Base-by-base conservation (phyloP, 1,140 invertebrate genomes). In the Drosophila busckii region DNA sequence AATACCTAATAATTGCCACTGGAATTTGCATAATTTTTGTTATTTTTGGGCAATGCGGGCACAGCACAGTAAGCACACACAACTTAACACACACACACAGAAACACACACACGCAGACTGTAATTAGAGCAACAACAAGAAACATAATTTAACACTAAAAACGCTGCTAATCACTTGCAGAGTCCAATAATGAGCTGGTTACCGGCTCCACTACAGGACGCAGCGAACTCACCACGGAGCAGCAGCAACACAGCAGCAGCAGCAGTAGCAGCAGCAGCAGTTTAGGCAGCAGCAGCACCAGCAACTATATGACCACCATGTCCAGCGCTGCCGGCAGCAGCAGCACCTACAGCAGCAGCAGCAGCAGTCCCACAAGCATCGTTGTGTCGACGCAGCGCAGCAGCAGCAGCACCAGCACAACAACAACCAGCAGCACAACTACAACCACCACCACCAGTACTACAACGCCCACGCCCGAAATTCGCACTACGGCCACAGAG, bases 191-290 rank as follows among this genome's bases (percentile, higher is more conserved):
- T 25, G 75, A 80, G 45, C 40, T 82, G 76, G 75, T 69, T 19
- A 82, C 75, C 20, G 56, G 66, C 15, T 75, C 75, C 6, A 85
- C 84, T 2, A 85, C 84, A 2, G 84, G 84, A 29, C 84, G 78
- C 65, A 82, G 60, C 35, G 75, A 82, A 38, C 15, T 75, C 28
- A 68, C 71, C 40, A 86, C 84, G 10, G 78, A 84, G 34, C 80
- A 85, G 38, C 82, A 84, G 31, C 73, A 64, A 12, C 64, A 65
- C 15, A 25, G 31, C 15, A 22, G 52, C 22, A 50, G 28, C 32
- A 41, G 53, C 31, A 50, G 28, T 35, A 41, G 49, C 0, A 29
- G 46, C 1, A 40, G 41, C 1, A 49, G 54, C 25, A 52, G 45
- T 26, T 45, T 3, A 40, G 63, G 0, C 60, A 62, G 3, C 23